Evolutionary conservation across 2,888 invertebrate species (phyloP), one percentile per base, ranked within the genome.

Genomic region (Chouioia cunea): DNA sequence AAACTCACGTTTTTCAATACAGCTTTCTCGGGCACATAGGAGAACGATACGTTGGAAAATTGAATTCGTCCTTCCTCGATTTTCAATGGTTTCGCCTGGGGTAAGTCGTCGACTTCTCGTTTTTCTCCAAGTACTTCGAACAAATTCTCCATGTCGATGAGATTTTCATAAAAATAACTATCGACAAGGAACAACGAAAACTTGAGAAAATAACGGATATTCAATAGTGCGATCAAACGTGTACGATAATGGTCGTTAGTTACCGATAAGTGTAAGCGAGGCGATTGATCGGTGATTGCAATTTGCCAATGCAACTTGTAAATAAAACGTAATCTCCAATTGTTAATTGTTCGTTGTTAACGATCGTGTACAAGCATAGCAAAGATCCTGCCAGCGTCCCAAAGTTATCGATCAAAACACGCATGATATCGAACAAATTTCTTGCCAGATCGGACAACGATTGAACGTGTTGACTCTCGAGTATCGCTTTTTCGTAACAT

Each of bases 261-360:
- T 27, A 27, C 27, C 27, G 27, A 27, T 27, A 27, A 27, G 27
- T 27, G 6, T 4, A 27, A 27, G 27, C 27, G 6, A 27, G 27
- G 2, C 6, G 27, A 27, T 27, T 27, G 27, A 27, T 2, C 27
- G 99, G 99, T 71, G 94, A 93, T 82, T 98, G 99, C 20, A 99
- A 87, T 82, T 96, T 99, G 74, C 96, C 91, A 22, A 99, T 92
- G 81, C 99, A 99, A 1, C 96, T 93, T 0, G 97, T 93, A 86
- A 98, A 98, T 16, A 99, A 89, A 0, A 97, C 96, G 84, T 97
- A 99, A 83, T 97, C 97, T 23, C 99, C 99, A 10, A 97, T 93
- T 0, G 95, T 95, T 22, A 97, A 87, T 3, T 89, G 87, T 66
- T 91, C 85, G 10, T 90, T 86, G 44, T 88, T 86, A 0, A 93